Evolutionary conservation across 2,113 vertebrate genomes (phyloP).

Genomic region (Cathartes aura): DNA sequence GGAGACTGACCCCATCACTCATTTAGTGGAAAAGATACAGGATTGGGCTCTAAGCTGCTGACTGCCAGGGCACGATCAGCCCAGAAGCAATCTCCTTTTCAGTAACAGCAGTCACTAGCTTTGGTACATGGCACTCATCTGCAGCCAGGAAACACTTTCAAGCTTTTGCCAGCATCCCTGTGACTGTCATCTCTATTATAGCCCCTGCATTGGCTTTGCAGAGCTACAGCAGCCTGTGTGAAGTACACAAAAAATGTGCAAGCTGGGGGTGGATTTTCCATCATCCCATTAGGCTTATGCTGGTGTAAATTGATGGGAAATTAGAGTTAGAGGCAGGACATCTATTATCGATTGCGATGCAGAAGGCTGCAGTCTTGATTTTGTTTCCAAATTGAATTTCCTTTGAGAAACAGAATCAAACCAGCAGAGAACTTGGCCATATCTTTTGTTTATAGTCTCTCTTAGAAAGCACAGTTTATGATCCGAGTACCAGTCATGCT

Average conservation of each 20-base stretch:
- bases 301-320: not conserved
- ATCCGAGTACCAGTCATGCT: not conserved
- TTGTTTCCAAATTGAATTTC: not conserved
- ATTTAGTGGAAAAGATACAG: not conserved
- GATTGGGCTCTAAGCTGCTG: not conserved
- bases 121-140: not conserved
- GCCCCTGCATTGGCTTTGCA: not conserved
- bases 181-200: not conserved
- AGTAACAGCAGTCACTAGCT: not conserved
- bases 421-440: not conserved
- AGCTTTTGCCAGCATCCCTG: not conserved
- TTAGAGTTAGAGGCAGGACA: not conserved
- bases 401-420: not conserved
- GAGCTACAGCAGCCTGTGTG: not conserved
- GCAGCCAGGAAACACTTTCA: not conserved
- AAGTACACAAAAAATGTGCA: not conserved
- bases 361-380: not conserved
- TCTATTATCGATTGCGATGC: not conserved
- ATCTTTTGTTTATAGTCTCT: not conserved
- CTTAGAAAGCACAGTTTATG: not conserved
- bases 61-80: rapidly evolving
- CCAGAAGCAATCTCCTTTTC: not conserved
- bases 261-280: not conserved
- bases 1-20: not conserved
- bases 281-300: not conserved